These are phyloP conservation scores for Xiphydria camelus DNA, from an alignment of 2,888 invertebrate genomes.

Conservation along the genomic window DNA sequence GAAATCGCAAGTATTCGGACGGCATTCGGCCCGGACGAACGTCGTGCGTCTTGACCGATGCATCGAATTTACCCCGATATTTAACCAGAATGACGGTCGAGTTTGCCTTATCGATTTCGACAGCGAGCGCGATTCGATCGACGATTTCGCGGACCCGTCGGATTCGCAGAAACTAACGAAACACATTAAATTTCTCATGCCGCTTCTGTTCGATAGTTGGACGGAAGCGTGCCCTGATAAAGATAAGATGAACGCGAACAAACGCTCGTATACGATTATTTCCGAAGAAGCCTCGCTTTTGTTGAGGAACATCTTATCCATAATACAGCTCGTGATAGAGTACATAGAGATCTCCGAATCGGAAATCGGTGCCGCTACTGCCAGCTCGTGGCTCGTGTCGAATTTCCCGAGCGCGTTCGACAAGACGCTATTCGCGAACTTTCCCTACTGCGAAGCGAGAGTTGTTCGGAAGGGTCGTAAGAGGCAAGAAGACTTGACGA, in stretches of 20 bases:
- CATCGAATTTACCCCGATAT: conserved; percentile 32
- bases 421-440: conserved; percentile 63
- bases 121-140: conserved; percentile 25
- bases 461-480: conserved; percentile 44
- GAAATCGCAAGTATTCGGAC: conserved; percentile 21
- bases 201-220: conserved; percentile 83
- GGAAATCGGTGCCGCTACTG: conserved; percentile 20
- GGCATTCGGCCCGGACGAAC: conserved; percentile 5
- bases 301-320: conserved; percentile 66
- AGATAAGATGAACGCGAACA: conserved; percentile 49
- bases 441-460: conserved; percentile 64
- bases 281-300: conserved; percentile 68
- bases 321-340: conserved; percentile 66
- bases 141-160: conserved; percentile 60
- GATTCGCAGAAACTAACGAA: too few relatives aligned
- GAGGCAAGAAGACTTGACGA: conserved; percentile 54
- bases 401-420: conserved; percentile 63
- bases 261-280: conserved; percentile 62
- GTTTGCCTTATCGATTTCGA: conserved; percentile 35
- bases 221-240: conserved; percentile 74
- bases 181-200: conserved; percentile 72
- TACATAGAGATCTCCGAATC: conserved; percentile 49
- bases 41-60: conserved; percentile 13
- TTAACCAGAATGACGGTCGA: conserved; percentile 23
- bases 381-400: conserved; percentile 59